Conservation (phyloP, 2,113 vertebrate species). For the Neodon shergylaensis region DNA sequence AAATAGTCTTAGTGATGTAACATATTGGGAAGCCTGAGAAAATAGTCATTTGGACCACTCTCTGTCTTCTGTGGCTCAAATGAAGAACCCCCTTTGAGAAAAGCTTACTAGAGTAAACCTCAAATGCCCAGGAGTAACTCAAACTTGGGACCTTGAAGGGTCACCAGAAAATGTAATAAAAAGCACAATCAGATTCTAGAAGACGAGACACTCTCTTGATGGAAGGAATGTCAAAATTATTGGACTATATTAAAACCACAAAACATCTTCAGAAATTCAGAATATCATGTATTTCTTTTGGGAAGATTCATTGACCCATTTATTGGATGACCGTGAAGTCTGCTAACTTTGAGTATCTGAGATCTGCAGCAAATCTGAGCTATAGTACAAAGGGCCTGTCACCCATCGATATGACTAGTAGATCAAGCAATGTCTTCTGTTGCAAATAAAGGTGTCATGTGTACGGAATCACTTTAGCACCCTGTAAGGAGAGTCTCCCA, state of each 20-base stretch:
- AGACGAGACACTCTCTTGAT: not conserved
- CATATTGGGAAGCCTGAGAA: not conserved
- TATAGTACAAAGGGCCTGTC: not conserved
- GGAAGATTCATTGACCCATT: not conserved
- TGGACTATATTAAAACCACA: not conserved
- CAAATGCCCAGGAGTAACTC: not conserved
- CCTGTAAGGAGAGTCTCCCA: not conserved
- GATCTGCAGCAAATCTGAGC: not conserved
- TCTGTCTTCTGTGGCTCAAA: not conserved
- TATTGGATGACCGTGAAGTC: not conserved
- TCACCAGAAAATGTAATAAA: not conserved
- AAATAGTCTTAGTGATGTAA: not conserved
- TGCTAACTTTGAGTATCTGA: slow-evolving; percentile 23
- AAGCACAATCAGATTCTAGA: not conserved
- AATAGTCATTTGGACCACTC: not conserved
- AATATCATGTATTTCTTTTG: not conserved
- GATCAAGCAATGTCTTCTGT: not conserved
- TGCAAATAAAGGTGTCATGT: not conserved
- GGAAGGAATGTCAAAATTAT: not conserved
- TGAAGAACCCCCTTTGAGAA: not conserved
- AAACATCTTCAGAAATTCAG: not conserved
- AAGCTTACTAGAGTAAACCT: not conserved
- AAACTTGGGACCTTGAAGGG: not conserved
- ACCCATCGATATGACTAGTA: not conserved
- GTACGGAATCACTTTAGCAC: not conserved